Percentiles rank a stretch among this genome's conserved stretches.
These are phyloP conservation scores for Cossypha polioptera DNA, from an alignment of 2,797 vertebrate species.

Conservation along the genomic window DNA sequence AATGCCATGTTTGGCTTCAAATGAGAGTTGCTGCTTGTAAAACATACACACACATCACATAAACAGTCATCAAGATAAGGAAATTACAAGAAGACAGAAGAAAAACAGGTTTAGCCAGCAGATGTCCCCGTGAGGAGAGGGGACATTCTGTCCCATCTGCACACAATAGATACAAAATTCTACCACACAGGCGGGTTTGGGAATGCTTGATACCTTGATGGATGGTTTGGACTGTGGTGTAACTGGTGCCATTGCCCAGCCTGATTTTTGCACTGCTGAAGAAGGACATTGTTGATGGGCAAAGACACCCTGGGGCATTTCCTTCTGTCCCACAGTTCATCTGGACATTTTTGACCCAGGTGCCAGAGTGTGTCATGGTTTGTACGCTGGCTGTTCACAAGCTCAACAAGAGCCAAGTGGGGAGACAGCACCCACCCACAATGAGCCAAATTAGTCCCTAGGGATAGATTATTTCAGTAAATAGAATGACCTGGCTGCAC, in stretches of 20 bases:
- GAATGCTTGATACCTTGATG: background rate
- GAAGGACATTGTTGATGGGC: background rate
- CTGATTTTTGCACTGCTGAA: background rate
- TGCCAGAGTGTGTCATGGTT: background rate
- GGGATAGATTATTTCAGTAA: background rate
- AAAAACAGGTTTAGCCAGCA: background rate
- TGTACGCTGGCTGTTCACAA: background rate
- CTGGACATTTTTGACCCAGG: background rate
- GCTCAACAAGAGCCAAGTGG: background rate
- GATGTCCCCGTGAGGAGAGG: background rate
- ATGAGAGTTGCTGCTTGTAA: background rate
- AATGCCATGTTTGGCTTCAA: conserved; percentile 7
- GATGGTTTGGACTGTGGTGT: background rate
- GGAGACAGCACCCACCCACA: background rate
- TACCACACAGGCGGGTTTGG: background rate
- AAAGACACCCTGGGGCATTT: background rate
- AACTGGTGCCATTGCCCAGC: background rate
- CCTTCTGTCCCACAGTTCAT: background rate
- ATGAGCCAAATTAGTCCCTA: background rate
- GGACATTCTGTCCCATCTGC: background rate
- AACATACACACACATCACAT: background rate
- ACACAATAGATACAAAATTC: background rate
- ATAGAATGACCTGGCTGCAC: background rate
- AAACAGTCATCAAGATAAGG: background rate
- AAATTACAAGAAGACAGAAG: background rate